Percentiles rank a stretch among this genome's conserved stretches.
Conservation (phyloP, 2,113 vertebrate species). For the Marmota monax region DNA sequence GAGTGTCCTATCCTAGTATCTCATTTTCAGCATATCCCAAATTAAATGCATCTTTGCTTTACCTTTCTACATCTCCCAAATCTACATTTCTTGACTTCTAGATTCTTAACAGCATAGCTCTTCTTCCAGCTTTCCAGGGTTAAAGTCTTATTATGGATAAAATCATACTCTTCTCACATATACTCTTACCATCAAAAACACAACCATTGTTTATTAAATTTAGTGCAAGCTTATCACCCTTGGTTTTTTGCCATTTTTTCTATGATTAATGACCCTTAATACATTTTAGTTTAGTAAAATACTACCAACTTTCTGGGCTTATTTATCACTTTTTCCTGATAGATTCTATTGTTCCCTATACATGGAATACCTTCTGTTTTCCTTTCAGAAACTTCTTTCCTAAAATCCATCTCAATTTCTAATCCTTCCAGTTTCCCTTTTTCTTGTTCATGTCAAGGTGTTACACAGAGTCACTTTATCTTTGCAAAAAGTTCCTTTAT, state of each 20-base stretch:
- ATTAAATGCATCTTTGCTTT: neutral
- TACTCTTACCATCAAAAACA: neutral
- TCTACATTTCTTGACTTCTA: neutral
- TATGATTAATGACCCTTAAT: neutral
- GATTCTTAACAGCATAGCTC: neutral
- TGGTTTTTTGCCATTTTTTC: neutral
- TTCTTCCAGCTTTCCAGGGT: neutral
- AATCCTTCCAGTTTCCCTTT: neutral
- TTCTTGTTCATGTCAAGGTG: neutral
- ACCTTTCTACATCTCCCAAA: neutral
- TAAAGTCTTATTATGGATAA: neutral
- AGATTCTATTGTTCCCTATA: neutral
- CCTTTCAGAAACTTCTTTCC: neutral
- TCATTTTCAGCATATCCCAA: neutral
- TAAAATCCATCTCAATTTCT: neutral
- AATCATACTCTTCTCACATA: neutral
- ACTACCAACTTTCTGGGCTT: neutral
- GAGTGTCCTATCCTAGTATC: neutral
- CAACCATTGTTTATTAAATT: neutral
- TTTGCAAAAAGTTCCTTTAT: neutral
- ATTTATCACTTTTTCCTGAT: neutral
- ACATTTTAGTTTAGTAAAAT: constrained; percentile 9
- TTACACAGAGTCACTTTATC: neutral
- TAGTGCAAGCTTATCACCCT: neutral
- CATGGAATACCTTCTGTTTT: neutral